Percentiles rank a stretch among this genome's conserved stretches.
phyloP scores from a whole-genome alignment of 1,140 invertebrate genomes.

The Drosophila oshimai region DNA sequence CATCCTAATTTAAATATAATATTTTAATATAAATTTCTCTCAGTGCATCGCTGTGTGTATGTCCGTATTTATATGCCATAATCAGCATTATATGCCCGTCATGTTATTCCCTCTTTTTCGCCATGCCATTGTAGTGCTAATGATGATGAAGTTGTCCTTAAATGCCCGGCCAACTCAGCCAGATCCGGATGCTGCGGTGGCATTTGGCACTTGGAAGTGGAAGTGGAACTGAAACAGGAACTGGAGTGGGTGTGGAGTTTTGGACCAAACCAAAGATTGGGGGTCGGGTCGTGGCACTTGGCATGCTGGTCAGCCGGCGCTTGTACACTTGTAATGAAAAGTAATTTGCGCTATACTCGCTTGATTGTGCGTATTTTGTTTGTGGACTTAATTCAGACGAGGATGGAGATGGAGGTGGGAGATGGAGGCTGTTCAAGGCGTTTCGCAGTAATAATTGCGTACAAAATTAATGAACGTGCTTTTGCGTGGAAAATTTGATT shows the following conservation, averaged over 20 bases:
- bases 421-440: conserved; percentile 3
- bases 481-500: conserved; percentile 73
- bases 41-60: conserved; percentile 8
- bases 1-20: too few relatives aligned
- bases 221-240: too few relatives aligned
- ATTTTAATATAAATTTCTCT: neutral
- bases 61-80: conserved; percentile 72
- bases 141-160: conserved; percentile 79
- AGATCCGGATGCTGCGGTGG: conserved; percentile 48
- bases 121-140: conserved; percentile 66
- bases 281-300: conserved; percentile 30
- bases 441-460: conserved; percentile 67
- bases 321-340: conserved; percentile 76
- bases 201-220: conserved; percentile 46
- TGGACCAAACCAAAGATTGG: neutral
- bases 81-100: conserved; percentile 70
- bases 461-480: conserved; percentile 78
- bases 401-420: neutral
- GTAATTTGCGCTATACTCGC: conserved; percentile 73
- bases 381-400: conserved; percentile 44
- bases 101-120: conserved; percentile 44
- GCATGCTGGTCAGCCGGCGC: conserved; percentile 53
- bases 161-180: conserved; percentile 59
- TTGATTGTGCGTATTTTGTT: conserved; percentile 78
- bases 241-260: conserved; percentile 5